These are phyloP conservation scores for Protodeltote pygarga DNA, from an alignment of 2,888 invertebrate genomes.

Conservation along the genomic window DNA sequence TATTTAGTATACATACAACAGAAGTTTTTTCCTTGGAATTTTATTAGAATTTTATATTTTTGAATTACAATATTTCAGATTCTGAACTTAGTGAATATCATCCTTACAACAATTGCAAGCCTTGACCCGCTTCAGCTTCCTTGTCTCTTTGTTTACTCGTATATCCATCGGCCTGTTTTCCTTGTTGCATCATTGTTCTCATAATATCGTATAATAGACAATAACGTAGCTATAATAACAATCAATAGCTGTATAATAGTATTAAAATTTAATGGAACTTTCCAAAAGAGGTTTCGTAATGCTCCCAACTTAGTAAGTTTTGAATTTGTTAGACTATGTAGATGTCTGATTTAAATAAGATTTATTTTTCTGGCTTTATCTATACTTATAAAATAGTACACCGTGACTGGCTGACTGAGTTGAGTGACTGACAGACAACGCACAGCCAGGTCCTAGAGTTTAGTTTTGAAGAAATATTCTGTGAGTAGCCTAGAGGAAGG, in stretches of 20 bases:
- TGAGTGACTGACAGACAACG: no score
- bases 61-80: not conserved
- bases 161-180: slow-evolving; percentile 51
- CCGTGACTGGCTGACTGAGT: no score
- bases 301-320: slow-evolving; percentile 30
- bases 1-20: no score
- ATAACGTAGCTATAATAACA: slow-evolving; percentile 45
- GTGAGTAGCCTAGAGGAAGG: no score
- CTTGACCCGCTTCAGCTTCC: slow-evolving; percentile 31
- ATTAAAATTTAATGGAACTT: slow-evolving; percentile 45
- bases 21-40: no score
- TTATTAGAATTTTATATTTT: not conserved
- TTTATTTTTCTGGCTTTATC: slow-evolving; percentile 16
- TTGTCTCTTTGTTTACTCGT: slow-evolving; percentile 37
- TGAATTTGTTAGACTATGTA: slow-evolving; percentile 21
- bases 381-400: no score
- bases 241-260: slow-evolving; percentile 41
- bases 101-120: slow-evolving; percentile 28
- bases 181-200: slow-evolving; percentile 59
- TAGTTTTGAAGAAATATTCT: no score
- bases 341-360: slow-evolving; percentile 34
- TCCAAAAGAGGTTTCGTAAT: slow-evolving; percentile 45
- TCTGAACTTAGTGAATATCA: not conserved
- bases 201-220: slow-evolving; percentile 52
- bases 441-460: no score